Percentiles rank a stretch among this genome's conserved stretches.
phyloP scores from a whole-genome alignment of 1,140 invertebrate species.

The Pentalonia nigronervosa region DNA sequence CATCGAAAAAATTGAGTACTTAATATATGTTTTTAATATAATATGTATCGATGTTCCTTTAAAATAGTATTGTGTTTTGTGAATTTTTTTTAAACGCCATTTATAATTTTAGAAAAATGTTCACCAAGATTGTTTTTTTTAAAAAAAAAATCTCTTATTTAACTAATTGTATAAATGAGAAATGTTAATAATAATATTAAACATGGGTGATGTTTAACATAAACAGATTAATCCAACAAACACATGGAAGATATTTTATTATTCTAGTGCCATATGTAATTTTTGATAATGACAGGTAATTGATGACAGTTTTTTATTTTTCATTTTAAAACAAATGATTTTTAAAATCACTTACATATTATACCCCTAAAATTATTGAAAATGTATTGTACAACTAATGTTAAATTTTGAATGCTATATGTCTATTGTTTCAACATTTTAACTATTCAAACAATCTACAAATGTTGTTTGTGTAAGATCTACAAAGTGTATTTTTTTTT shows the following conservation, averaged over 20 bases:
- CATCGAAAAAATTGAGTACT: conserved; percentile 21
- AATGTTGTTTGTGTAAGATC: not conserved
- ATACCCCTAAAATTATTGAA: not conserved
- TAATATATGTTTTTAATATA: conserved; percentile 27
- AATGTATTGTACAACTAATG: conserved; percentile 7
- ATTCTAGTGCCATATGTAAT: conserved; percentile 30
- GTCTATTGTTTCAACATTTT: not conserved
- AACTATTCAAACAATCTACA: not conserved
- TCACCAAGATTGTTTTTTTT: conserved; percentile 26
- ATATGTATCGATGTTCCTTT: conserved; percentile 46
- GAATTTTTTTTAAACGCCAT: conserved; percentile 16
- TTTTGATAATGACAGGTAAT: not conserved
- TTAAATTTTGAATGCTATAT: not conserved
- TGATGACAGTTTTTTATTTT: not conserved
- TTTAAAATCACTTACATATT: not conserved
- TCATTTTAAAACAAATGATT: not conserved
- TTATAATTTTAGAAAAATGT: conserved; percentile 15
- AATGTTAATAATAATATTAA: conserved; percentile 3
- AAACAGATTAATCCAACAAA: not conserved
- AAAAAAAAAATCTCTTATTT: conserved; percentile 16
- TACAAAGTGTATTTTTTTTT: conserved; percentile 11
- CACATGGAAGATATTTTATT: not conserved
- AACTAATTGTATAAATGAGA: not conserved
- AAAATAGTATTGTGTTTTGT: conserved; percentile 34
- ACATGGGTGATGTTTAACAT: not conserved